Evolutionary conservation across 2,113 vertebrate genomes (phyloP), one percentile per base, ranked within the genome.

Genomic region (Hydropotes inermis): DNA sequence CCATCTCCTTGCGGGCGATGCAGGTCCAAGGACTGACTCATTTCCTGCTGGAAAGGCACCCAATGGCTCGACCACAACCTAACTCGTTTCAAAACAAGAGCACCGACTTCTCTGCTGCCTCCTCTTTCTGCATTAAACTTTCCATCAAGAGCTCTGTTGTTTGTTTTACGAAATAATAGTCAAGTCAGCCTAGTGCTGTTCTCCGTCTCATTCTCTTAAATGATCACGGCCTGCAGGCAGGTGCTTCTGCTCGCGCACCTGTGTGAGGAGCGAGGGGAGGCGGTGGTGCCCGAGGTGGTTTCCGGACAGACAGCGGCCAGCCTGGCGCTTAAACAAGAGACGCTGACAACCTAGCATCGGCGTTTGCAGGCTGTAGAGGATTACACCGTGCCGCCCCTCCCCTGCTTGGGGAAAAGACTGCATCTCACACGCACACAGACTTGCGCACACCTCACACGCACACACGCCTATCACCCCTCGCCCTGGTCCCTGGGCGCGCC

Each of bases 1-100:
- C 16, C 3, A 3, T 21, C 6, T 50, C 10, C 3, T 47, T 3
- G 8, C 0, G 0, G 3, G 13, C 0, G 11, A 19, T n/a, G 79
- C 47, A 7, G 11, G 30, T 15, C 1, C 17, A 8, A 25, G 47
- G 13, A 3, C 25, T 25, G 1, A 14, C n/a, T 45, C n/a, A 4
- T 28, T 27, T 25, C 14, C 54, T 33, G 36, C 50, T 6, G 19
- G 47, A 5, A 9, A 15, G 39, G 11, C 1, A 57, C 25, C 33
- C 15, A 5, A 2, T 10, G 50, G 3, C 17, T 7, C 5, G 15
- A 16, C 17, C 3, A 0, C 3, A 13, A 36, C 54, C 25, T 7
- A 27, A 2, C 57, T 82, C 54, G 3, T 33, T 89, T 87, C 45
- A n/a, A 16, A 89, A 82, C 86, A 17, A 28, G 7, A 57, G 45